These are phyloP conservation scores for Setipinna tenuifilis DNA, from an alignment of 2,797 vertebrate species.

Conservation along the genomic window DNA sequence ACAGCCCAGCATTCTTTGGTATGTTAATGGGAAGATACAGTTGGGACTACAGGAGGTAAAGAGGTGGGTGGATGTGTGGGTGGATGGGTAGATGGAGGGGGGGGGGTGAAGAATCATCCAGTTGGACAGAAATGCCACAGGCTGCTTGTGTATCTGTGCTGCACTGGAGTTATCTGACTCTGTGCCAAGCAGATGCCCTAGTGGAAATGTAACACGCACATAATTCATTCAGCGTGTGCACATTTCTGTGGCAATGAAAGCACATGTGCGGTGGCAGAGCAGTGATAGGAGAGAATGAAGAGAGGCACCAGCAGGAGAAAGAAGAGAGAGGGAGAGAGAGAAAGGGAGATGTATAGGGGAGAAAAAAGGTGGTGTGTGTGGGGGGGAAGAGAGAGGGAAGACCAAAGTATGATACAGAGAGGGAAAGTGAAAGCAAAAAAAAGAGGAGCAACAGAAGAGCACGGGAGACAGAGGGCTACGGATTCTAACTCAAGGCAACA, in stretches of 20 bases:
- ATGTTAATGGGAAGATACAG: slow-evolving; percentile 62
- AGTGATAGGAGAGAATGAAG: background rate
- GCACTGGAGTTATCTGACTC: slow-evolving; percentile 50
- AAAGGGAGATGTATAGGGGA: background rate
- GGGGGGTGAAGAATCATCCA: slow-evolving; percentile 39
- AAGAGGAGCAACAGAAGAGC: no score
- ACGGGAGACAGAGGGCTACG: background rate
- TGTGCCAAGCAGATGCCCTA: slow-evolving; percentile 45
- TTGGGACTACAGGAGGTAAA: slow-evolving; percentile 45
- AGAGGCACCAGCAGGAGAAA: background rate
- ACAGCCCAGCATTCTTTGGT: slow-evolving; percentile 58
- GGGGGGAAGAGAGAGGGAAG: background rate
- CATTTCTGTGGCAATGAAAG: slow-evolving; percentile 36
- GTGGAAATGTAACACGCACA: slow-evolving; percentile 44
- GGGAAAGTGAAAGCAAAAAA: no score
- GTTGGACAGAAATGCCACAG: slow-evolving; percentile 60
- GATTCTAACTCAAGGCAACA: background rate
- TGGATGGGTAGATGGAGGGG: slow-evolving; percentile 24
- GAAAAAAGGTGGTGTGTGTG: background rate
- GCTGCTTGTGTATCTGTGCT: slow-evolving; percentile 68
- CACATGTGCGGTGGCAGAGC: slow-evolving; percentile 12
- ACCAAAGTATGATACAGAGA: no score
- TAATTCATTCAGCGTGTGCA: slow-evolving; percentile 28
- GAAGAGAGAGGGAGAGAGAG: background rate
- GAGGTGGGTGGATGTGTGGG: slow-evolving; percentile 24